Conservation (phyloP, 2,113 vertebrate species). For the Taxidea taxus region DNA sequence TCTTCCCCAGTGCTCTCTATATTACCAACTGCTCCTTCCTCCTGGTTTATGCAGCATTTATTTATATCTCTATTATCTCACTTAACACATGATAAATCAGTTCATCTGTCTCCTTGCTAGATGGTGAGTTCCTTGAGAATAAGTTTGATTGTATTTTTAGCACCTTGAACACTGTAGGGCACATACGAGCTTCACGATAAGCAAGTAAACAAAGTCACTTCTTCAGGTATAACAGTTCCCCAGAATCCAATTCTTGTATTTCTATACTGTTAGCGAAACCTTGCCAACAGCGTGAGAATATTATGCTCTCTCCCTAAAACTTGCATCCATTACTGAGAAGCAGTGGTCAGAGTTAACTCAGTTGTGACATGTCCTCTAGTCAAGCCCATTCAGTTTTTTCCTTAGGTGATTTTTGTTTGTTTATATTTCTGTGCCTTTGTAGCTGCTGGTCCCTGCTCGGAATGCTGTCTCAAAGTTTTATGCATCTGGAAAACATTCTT, state of each 20-base stretch:
- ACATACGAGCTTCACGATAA: not conserved
- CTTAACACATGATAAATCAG: slow-evolving; percentile 7
- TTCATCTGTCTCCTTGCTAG: not conserved
- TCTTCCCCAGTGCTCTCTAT: not conserved
- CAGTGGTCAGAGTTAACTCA: not conserved
- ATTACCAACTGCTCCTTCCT: slow-evolving; percentile 19
- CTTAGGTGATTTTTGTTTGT: not conserved
- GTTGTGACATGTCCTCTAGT: not conserved
- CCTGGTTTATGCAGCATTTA: not conserved
- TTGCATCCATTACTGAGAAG: not conserved
- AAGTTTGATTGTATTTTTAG: slow-evolving; percentile 7
- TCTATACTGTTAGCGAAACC: not conserved
- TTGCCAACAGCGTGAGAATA: not conserved
- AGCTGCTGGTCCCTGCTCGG: not conserved
- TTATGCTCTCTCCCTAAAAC: slow-evolving; percentile 17
- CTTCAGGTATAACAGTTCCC: not conserved
- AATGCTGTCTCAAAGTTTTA: not conserved
- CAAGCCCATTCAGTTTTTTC: not conserved
- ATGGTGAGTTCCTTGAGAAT: slow-evolving; percentile 7
- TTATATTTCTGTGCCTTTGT: not conserved
- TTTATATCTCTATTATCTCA: not conserved
- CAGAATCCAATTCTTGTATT: not conserved
- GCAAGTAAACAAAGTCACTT: not conserved
- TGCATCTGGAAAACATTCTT: not conserved
- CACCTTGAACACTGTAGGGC: not conserved